Evolutionary conservation across 2,888 invertebrate genomes (phyloP).

Genomic region (Drosophila emarginata): DNA sequence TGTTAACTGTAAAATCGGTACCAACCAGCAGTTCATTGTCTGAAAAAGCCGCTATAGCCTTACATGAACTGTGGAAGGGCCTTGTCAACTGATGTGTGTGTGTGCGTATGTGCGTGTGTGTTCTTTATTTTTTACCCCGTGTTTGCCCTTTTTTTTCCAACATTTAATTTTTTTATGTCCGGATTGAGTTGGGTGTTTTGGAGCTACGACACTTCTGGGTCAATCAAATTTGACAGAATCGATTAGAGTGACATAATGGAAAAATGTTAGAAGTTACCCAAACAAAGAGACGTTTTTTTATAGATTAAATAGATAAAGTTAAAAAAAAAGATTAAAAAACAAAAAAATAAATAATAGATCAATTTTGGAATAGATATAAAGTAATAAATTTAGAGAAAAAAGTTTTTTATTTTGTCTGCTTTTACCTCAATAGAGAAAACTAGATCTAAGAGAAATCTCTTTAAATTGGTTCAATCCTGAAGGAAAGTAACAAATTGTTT

Average conservation of each 20-base stretch:
- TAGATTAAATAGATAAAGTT: neutral
- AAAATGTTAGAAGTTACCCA: neutral
- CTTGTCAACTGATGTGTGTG: neutral
- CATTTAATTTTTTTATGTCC: neutral
- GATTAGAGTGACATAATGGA: neutral
- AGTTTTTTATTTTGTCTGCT: no score
- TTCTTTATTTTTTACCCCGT: neutral
- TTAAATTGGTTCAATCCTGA: no score
- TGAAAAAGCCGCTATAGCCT: neutral
- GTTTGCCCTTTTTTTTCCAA: neutral
- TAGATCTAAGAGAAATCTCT: no score
- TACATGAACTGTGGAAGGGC: neutral
- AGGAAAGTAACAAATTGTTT: no score
- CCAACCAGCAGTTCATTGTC: slow-evolving; percentile 12
- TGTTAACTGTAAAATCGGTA: slow-evolving; percentile 21
- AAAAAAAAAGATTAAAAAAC: no score
- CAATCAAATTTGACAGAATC: slow-evolving; percentile 2
- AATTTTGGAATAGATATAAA: no score
- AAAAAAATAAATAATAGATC: no score
- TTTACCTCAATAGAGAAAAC: no score
- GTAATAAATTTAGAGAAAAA: no score
- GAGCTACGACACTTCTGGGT: neutral
- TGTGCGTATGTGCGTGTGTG: neutral
- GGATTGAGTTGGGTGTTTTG: neutral
- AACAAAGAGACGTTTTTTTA: neutral